Base-by-base conservation (phyloP, 2,113 vertebrate genomes). In the Pantherophis guttatus region DNA sequence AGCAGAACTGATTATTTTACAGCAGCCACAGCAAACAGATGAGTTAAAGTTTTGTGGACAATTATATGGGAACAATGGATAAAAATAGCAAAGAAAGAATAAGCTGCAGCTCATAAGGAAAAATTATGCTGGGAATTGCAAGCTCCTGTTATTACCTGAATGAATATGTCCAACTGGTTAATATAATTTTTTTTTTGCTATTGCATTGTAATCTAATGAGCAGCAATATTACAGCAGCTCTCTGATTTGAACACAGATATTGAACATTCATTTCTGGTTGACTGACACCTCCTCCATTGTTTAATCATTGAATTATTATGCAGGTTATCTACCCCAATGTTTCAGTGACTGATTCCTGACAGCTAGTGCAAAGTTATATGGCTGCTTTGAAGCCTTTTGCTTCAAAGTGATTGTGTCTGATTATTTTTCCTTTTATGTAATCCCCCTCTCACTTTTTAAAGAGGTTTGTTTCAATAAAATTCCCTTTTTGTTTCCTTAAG, bases 1-100 rank as follows among this genome's bases (percentile, higher is more conserved):
- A 90, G 29, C 33, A 50, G 89, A 3, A 1, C 81, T 94, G 86
- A 89, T 55, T 39, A 33, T 90, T 91, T 95, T 86, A 90, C 44
- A 95, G 89, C 55, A 94, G 93, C 92, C 93, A 88, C 29, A 87
- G 55, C 62, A 96, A 90, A 86, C 94, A 92, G 6, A 81, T 92
- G 91, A 94, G 93, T 94, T 92, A 95, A 94, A 15, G n/a, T 94
- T 94, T 86, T 93, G 70, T 94, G 26, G 88, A 90, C 94, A 95
- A 92, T 91, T 92, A 53, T 33, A 94, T n/a, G 65, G 88, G 94
- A 94, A 93, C 87, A 94, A 75, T 91, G 15, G n/a, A 86, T 87
- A 92, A 93, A 95, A 93, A 85, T 10, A 93, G 50, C 90, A 89
- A 50, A 53, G 92, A 54, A 89, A 57, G 81, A 58, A 93, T 86